Conservation (phyloP, 2,888 invertebrate species). For the Julus scandinavius region DNA sequence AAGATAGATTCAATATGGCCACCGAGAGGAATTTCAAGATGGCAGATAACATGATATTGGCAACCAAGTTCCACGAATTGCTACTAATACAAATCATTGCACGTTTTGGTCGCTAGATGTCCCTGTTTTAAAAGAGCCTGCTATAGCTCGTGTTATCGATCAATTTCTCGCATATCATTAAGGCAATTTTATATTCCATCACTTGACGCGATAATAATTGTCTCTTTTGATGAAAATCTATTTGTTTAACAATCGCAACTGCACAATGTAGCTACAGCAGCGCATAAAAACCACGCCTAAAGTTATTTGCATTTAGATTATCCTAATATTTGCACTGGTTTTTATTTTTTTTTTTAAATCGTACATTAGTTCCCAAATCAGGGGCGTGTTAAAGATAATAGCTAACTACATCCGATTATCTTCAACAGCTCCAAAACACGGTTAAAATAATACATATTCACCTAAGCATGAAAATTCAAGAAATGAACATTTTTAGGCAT, state of each 20-base stretch:
- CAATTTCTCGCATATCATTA: slow-evolving; percentile 9
- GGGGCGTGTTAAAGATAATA: background rate
- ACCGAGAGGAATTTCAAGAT: background rate
- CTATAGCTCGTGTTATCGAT: background rate
- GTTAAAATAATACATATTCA: no score
- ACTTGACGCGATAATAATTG: slow-evolving; percentile 20
- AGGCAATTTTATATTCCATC: background rate
- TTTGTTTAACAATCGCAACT: slow-evolving; percentile 23
- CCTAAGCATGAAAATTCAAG: no score
- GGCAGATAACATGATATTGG: background rate
- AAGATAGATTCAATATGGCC: background rate
- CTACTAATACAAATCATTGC: background rate
- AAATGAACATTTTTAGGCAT: no score
- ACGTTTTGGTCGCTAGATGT: background rate
- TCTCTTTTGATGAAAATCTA: slow-evolving; percentile 27
- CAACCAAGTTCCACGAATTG: background rate
- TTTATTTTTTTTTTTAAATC: background rate
- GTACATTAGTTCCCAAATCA: background rate
- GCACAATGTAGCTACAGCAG: background rate
- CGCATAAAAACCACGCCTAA: slow-evolving; percentile 9
- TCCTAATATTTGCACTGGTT: slow-evolving; percentile 15
- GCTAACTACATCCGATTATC: background rate
- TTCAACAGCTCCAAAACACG: no score
- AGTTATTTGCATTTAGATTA: slow-evolving; percentile 25
- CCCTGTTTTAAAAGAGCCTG: background rate